These are phyloP conservation scores for Clarias gariepinus DNA, from an alignment of 2,113 vertebrate genomes.

Conservation along the genomic window DNA sequence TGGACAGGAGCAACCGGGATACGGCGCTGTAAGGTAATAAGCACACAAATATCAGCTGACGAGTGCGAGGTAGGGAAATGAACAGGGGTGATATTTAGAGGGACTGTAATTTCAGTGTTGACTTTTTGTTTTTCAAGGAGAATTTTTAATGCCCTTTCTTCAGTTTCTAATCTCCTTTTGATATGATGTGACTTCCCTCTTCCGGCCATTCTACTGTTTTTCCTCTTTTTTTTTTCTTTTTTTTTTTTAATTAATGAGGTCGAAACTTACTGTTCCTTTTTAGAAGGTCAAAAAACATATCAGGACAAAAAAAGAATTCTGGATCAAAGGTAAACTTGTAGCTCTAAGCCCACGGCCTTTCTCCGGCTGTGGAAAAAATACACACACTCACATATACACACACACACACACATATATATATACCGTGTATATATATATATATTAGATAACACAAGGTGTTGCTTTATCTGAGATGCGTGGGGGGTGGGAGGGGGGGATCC, in stretches of 20 bases:
- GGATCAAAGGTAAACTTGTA: slow-evolving; percentile 69
- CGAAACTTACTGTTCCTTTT: slow-evolving; percentile 77
- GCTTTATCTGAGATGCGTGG: slow-evolving; percentile 47
- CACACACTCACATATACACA: slow-evolving; percentile 4
- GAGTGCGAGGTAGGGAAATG: neutral
- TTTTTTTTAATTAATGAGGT: slow-evolving; percentile 71
- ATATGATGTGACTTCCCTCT: slow-evolving; percentile 76
- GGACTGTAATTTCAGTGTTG: slow-evolving; percentile 49
- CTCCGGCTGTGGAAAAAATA: neutral
- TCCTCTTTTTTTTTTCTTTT: slow-evolving; percentile 61
- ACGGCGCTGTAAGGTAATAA: neutral
- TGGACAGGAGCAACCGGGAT: slow-evolving; percentile 8
- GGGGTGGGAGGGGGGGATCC: neutral
- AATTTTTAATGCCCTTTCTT: slow-evolving; percentile 67
- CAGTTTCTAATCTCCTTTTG: slow-evolving; percentile 74
- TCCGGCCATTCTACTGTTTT: slow-evolving; percentile 68
- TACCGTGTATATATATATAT: no score
- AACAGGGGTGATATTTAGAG: neutral
- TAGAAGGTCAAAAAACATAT: slow-evolving; percentile 79
- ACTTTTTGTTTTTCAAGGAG: slow-evolving; percentile 49
- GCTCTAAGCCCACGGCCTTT: slow-evolving; percentile 55
- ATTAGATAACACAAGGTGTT: slow-evolving; percentile 56
- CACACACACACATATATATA: neutral
- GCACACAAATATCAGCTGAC: neutral
- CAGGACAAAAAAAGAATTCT: slow-evolving; percentile 63